Evolutionary conservation across 2,113 vertebrate species (phyloP), one percentile per base, ranked within the genome.

Genomic region (Petromus typicus): DNA sequence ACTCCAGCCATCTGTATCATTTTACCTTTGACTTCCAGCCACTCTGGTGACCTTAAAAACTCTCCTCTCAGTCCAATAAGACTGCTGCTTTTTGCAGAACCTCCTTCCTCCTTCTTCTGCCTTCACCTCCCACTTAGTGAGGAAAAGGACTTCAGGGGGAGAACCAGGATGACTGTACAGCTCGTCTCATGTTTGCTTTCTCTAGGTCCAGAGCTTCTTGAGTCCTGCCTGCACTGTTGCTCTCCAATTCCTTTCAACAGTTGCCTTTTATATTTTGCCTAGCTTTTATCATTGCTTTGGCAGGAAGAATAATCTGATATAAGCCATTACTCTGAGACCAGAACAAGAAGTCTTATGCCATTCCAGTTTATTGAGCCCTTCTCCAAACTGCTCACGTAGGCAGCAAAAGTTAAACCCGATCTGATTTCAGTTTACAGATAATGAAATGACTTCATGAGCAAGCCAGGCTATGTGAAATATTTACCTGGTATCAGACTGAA

Each of bases 201-300:
- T 86, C 59, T 79, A 40, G 3, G 73, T n/a, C 43, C 22, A 54
- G 10, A 73, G 30, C 57, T 5, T 11, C 45, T 63, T 63, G 54
- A 34, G n/a, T 93, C 34, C 76, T 67, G 12, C 76, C 84, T 90
- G 64, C 22, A 34, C 32, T 63, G 48, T 10, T 82, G 22, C 71
- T 73, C 22, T 54, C 78, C 82, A 78, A 0, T 85, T 81, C 78
- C 61, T 92, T 85, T 56, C 54, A 81, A 73, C 11, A 69, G 32
- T 84, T 85, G 40, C 59, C 81, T 56, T 61, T 57, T 59, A 9
- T 81, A 48, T 71, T 76, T 86, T 88, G 2, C 43, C 89, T 40
- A 34, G 10, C 48, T 75, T 95, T 89, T 83, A 17, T 64, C 54
- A 86, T 76, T 80, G 71, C 85, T 89, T 86, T 89, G 64, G 69